phyloP scores from a whole-genome alignment of 1,140 invertebrate species.

The Apis florea region DNA sequence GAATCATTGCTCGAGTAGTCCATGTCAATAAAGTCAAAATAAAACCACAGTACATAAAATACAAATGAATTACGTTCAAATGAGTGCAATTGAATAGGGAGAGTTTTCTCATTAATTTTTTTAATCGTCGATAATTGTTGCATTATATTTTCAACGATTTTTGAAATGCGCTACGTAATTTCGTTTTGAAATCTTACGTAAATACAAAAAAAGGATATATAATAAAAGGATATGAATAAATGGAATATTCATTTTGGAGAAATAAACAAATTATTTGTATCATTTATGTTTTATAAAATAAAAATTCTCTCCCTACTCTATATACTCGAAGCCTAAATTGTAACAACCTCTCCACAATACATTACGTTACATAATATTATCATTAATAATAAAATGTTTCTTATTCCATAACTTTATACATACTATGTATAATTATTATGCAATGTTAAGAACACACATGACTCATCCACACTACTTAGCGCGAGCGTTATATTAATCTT shows the following conservation, averaged over 20 bases:
- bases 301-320: slow-evolving; percentile 64
- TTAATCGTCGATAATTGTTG: background rate
- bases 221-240: slow-evolving; percentile 18
- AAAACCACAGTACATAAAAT: slow-evolving; percentile 58
- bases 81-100: slow-evolving; percentile 61
- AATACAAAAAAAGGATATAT: slow-evolving; percentile 27
- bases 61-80: slow-evolving; percentile 57
- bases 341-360: slow-evolving; percentile 75
- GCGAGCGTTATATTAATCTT: slow-evolving; percentile 70
- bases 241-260: slow-evolving; percentile 29
- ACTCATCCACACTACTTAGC: slow-evolving; percentile 74
- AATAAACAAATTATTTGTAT: slow-evolving; percentile 41
- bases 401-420: slow-evolving; percentile 80
- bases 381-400: slow-evolving; percentile 79
- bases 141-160: slow-evolving; percentile 9
- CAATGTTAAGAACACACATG: slow-evolving; percentile 77
- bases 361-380: slow-evolving; percentile 77
- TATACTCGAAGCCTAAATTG: slow-evolving; percentile 71
- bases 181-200: slow-evolving; percentile 9
- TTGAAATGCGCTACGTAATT: slow-evolving; percentile 44
- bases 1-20: slow-evolving; percentile 57
- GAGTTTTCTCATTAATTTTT: slow-evolving; percentile 39
- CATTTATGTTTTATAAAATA: background rate
- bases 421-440: slow-evolving; percentile 81
- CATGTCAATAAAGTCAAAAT: slow-evolving; percentile 55